Conservation (phyloP, 2,888 invertebrate species). For the Encarsia formosa region DNA sequence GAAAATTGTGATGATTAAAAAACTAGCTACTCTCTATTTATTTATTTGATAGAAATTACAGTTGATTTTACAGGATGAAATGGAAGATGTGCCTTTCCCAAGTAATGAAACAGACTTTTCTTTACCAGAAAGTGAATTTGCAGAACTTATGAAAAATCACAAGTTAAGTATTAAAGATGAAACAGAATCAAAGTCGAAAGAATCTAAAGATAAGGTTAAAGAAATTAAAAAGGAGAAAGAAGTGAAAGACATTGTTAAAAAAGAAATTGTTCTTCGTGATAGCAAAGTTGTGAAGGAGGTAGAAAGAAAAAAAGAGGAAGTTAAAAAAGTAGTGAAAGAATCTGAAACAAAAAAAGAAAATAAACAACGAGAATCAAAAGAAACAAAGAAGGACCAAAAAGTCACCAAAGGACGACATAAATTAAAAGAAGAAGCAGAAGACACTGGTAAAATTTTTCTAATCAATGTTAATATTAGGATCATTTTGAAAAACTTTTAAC, state of each 20-base stretch:
- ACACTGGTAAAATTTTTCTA: conserved; percentile 34
- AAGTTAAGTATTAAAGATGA: conserved; percentile 57
- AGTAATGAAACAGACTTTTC: conserved; percentile 58
- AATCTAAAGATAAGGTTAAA: conserved; percentile 44
- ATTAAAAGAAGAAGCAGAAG: conserved; percentile 47
- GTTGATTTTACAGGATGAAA: conserved; percentile 59
- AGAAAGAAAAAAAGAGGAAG: conserved; percentile 47
- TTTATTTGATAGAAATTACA: not conserved
- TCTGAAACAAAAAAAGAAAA: conserved; percentile 43
- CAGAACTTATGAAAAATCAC: conserved; percentile 55
- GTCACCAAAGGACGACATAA: conserved; percentile 46
- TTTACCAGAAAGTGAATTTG: conserved; percentile 59
- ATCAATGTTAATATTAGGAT: too few relatives aligned
- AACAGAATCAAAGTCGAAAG: conserved; percentile 40
- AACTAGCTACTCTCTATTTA: not conserved
- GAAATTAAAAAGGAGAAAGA: conserved; percentile 48
- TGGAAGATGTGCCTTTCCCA: conserved; percentile 62
- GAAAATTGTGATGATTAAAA: too few relatives aligned
- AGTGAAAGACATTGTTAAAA: conserved; percentile 41
- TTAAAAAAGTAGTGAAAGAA: conserved; percentile 45
- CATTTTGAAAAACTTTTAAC: too few relatives aligned
- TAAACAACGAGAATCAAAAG: conserved; percentile 45
- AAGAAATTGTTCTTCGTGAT: conserved; percentile 40
- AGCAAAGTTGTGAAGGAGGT: conserved; percentile 42
- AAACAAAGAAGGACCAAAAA: conserved; percentile 47